Evolutionary conservation across 2,797 vertebrate species (phyloP).

Genomic region (Peromyscus nudipes): DNA sequence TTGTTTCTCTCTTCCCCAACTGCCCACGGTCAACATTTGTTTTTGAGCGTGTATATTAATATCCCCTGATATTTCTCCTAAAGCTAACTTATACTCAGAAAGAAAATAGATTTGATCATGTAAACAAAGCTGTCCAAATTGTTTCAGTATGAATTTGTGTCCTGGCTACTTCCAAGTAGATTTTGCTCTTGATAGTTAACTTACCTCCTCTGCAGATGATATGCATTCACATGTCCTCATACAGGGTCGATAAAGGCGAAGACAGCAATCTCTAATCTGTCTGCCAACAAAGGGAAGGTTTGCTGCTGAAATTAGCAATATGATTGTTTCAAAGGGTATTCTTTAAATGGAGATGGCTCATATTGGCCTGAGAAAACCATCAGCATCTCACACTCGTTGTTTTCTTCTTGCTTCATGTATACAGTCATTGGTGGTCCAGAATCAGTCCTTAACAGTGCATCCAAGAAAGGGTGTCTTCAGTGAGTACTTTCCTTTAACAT

Average conservation of each 20-base stretch:
- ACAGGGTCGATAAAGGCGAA: slow-evolving; percentile 10
- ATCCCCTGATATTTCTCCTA: background rate
- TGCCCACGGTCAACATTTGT: slow-evolving; percentile 16
- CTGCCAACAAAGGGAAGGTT: background rate
- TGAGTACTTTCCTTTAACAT: background rate
- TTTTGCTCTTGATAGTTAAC: slow-evolving; percentile 50
- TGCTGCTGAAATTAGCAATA: background rate
- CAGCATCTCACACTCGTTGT: background rate
- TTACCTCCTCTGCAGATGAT: background rate
- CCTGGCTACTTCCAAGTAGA: background rate
- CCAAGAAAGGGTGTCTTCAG: background rate
- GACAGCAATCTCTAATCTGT: background rate
- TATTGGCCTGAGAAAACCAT: background rate
- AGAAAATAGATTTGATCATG: slow-evolving; percentile 48
- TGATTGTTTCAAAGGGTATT: background rate
- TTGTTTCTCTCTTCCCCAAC: background rate
- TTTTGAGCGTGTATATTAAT: slow-evolving; percentile 38
- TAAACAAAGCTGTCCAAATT: background rate
- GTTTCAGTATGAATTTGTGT: background rate
- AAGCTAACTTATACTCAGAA: slow-evolving; percentile 50
- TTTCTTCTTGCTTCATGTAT: background rate
- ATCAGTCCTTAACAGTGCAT: background rate
- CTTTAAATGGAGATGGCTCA: background rate
- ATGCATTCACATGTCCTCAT: background rate
- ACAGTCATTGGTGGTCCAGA: background rate